phyloP scores from a whole-genome alignment of 2,113 vertebrate species.

The Paramisgurnus dabryanus region DNA sequence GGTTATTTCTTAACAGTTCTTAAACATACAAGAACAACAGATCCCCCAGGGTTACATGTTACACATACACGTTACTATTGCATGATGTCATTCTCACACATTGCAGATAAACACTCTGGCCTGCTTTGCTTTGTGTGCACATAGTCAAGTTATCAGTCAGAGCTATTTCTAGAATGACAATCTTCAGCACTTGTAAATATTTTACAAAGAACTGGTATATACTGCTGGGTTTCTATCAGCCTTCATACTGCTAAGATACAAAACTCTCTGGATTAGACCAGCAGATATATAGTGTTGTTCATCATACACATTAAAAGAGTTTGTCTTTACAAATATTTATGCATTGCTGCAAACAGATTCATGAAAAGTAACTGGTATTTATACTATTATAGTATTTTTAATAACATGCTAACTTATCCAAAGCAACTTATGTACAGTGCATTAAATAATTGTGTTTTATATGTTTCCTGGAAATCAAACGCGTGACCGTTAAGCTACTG shows the following conservation, averaged over 20 bases:
- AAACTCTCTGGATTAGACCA: background rate
- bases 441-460: too few species aligned
- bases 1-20: background rate
- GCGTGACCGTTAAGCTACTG: too few species aligned
- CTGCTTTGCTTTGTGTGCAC: background rate
- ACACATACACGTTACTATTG: constrained; percentile 3
- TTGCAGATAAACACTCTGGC: background rate
- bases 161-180: background rate
- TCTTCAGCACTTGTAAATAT: background rate
- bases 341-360: too few species aligned
- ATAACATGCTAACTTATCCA: too few species aligned
- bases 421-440: too few species aligned
- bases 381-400: too few species aligned
- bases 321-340: too few species aligned
- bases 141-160: constrained; percentile 9
- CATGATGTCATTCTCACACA: constrained; percentile 22
- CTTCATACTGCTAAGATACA: background rate
- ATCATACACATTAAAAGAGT: too few species aligned
- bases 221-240: background rate
- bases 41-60: background rate
- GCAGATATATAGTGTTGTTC: background rate
- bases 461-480: too few species aligned
- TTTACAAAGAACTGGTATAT: background rate
- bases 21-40: background rate
- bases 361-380: too few species aligned